Conservation (phyloP, 2,888 invertebrate genomes). For the Caenorhabditis wallacei region DNA sequence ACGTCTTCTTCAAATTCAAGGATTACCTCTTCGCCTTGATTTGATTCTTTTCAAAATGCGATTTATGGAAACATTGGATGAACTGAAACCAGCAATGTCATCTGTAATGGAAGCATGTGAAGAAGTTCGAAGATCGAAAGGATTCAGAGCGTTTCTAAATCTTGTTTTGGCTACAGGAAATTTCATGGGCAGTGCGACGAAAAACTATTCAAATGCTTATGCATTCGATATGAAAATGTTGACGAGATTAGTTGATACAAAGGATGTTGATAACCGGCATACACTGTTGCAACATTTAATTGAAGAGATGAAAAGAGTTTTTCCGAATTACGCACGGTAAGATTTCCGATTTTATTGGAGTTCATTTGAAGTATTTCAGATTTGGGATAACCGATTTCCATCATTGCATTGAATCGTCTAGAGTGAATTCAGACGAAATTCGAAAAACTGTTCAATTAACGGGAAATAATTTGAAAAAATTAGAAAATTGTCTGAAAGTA, state of each 20-base stretch:
- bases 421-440: slow-evolving; percentile 85
- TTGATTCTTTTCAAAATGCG: slow-evolving; percentile 93
- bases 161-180: slow-evolving; percentile 94
- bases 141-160: slow-evolving; percentile 93
- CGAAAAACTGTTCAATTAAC: slow-evolving; percentile 83
- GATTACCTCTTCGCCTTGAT: slow-evolving; percentile 87
- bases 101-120: slow-evolving; percentile 94
- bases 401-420: slow-evolving; percentile 92
- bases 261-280: slow-evolving; percentile 93
- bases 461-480: slow-evolving; percentile 75
- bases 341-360: too few relatives aligned
- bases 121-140: slow-evolving; percentile 85
- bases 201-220: slow-evolving; percentile 88
- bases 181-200: slow-evolving; percentile 96
- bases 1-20: slow-evolving; percentile 86
- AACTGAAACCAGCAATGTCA: slow-evolving; percentile 94
- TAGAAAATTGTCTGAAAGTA: slow-evolving; percentile 93
- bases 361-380: too few relatives aligned
- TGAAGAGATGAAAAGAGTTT: slow-evolving; percentile 85
- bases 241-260: slow-evolving; percentile 88
- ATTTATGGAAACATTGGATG: slow-evolving; percentile 91
- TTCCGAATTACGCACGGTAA: slow-evolving; percentile 4
- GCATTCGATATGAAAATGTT: slow-evolving; percentile 97
- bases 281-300: slow-evolving; percentile 89
- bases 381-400: slow-evolving; percentile 87